phyloP scores from a whole-genome alignment of 2,797 vertebrate species.

The Sebastes minor region DNA sequence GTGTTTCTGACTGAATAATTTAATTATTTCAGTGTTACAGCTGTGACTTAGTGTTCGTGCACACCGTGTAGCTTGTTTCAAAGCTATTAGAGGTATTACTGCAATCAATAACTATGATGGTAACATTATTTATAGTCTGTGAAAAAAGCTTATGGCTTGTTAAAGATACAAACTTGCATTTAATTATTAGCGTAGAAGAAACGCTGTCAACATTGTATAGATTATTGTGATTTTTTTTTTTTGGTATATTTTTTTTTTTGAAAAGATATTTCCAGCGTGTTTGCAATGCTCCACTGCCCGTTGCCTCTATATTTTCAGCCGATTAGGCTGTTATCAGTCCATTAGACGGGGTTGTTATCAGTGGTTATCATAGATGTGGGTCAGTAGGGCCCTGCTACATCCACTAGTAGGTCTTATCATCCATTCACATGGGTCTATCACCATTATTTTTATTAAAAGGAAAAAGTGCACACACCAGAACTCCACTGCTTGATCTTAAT shows the following conservation, averaged over 20 bases:
- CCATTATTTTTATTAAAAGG: no score
- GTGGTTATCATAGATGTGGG: no score
- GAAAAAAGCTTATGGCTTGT: fast-evolving
- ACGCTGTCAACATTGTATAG: neutral
- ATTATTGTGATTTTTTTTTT: neutral
- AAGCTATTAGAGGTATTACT: neutral
- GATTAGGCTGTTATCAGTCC: no score
- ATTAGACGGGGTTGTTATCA: no score
- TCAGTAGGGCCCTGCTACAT: no score
- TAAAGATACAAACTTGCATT: neutral
- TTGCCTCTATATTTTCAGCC: neutral
- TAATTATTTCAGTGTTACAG: neutral
- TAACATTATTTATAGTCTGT: neutral
- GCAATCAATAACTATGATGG: neutral
- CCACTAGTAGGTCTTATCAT: no score
- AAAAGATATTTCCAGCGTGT: neutral
- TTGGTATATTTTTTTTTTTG: neutral
- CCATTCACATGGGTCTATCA: no score
- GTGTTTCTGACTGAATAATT: slow-evolving; percentile 28
- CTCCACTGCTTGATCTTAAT: neutral
- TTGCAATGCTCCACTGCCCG: neutral
- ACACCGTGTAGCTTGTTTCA: neutral
- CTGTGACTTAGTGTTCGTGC: neutral
- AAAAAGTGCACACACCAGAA: neutral
- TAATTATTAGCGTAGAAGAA: neutral